A percentile compares a stretch with the other conserved stretches of the same genome.
Evolutionary conservation across 2,113 vertebrate genomes (phyloP).

Genomic region (Thalassarche chlororhynchos): DNA sequence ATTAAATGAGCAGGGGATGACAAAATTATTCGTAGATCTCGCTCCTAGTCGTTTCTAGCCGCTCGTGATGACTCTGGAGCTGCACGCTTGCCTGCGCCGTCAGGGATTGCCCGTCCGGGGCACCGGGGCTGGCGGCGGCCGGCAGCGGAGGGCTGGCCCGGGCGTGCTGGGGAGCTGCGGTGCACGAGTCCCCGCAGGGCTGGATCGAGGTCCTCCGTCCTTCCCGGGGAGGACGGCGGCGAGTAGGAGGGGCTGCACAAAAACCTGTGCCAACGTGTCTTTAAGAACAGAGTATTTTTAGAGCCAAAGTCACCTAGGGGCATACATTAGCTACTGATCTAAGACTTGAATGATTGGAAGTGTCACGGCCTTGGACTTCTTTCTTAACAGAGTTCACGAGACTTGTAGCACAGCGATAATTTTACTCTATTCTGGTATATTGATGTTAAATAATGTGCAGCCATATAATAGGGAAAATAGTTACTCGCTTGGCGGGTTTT

Average conservation of each 20-base stretch:
- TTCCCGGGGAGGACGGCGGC: fast-evolving
- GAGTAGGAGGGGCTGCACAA: background rate
- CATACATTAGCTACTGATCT: background rate
- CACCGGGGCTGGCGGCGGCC: background rate
- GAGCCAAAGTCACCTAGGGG: background rate
- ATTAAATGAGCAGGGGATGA: background rate
- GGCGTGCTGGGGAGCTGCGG: background rate
- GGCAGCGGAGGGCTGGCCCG: too few relatives aligned
- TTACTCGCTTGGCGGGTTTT: background rate
- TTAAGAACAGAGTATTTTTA: background rate
- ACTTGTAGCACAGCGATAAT: background rate
- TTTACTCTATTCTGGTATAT: background rate
- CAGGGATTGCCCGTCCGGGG: too few relatives aligned
- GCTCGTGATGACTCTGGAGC: background rate
- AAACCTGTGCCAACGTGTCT: background rate
- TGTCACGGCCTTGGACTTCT: background rate
- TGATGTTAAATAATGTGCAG: background rate
- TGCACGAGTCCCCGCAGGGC: background rate
- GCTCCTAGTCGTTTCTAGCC: background rate
- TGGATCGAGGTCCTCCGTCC: background rate
- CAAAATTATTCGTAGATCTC: background rate
- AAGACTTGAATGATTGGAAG: background rate
- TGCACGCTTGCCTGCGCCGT: fast-evolving
- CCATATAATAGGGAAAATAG: fast-evolving
- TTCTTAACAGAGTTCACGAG: background rate